Percentiles rank a stretch among this genome's conserved stretches.
Evolutionary conservation across 2,113 vertebrate species (phyloP).

Genomic region (Ailuropoda melanoleuca): DNA sequence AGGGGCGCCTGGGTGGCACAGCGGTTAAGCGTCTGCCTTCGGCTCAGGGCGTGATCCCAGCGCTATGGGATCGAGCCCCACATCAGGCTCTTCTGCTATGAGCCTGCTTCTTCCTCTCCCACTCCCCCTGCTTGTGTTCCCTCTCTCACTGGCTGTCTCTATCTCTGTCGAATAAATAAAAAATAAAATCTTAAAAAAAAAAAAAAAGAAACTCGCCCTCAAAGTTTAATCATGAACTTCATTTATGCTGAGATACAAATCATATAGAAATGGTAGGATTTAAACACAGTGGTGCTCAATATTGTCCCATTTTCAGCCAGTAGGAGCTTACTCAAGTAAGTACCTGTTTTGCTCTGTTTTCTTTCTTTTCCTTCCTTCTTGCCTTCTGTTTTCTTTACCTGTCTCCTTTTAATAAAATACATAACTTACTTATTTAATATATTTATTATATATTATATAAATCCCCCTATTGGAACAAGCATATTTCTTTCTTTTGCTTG

Average conservation of each 20-base stretch:
- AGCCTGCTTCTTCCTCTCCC: too few relatives aligned
- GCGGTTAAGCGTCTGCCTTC: too few relatives aligned
- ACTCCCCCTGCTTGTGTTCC: too few relatives aligned
- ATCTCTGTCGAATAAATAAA: too few relatives aligned
- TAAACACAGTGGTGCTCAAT: neutral
- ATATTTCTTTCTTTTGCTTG: slow-evolving; percentile 6
- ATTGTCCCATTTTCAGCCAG: neutral
- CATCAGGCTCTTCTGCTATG: too few relatives aligned
- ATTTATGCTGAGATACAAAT: neutral
- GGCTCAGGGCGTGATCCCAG: too few relatives aligned
- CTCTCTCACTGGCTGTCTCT: too few relatives aligned
- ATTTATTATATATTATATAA: neutral
- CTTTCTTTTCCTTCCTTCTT: neutral
- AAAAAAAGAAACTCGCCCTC: neutral
- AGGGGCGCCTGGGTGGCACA: too few relatives aligned
- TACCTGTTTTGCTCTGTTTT: neutral
- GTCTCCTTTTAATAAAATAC: neutral
- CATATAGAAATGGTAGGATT: neutral
- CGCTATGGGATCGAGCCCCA: too few relatives aligned
- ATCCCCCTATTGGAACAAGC: neutral
- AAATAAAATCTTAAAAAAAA: too few relatives aligned
- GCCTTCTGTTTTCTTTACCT: neutral
- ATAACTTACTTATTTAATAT: neutral
- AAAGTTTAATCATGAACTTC: neutral
- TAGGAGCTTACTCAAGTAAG: neutral